Base-by-base conservation (phyloP, 2,797 vertebrate species). In the Loriculus beryllinus region DNA sequence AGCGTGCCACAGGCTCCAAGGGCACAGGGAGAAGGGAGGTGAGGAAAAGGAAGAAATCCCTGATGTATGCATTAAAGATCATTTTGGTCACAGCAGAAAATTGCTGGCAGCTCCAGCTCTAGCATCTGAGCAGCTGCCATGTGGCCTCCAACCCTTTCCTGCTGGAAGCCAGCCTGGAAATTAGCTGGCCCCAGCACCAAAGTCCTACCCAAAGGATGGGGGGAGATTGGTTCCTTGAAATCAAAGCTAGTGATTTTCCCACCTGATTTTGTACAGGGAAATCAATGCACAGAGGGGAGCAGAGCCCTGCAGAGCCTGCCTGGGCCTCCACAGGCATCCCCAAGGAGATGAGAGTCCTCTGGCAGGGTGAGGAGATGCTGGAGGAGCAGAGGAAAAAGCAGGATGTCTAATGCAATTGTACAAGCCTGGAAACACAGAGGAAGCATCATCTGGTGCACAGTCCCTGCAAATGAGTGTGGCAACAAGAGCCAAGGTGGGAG, bases 151-250 rank as follows among this genome's bases (percentile, higher is more conserved):
- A 83, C 48, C 68, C 72, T 92, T 72, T 49, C 35, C 69, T 39
- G 77, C 69, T 94, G 94, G 90, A 95, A 64, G 23, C 47, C 77
- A 82, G 84, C 92, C 87, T 95, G 90, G 87, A 94, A 91, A 88
- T 51, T 54, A 88, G 77, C 68, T 88, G 72, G 92, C 68, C 54
- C 25, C n/a, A 35, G 63, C 26, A 71, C 52, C 59, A 42, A 56
- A 54, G 76, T 76, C 43, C 49, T 88, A 48, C 84, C 48, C n/a
- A 0, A 70, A 79, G 68, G 54, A 19, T 16, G 48, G n/a, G 59
- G 71, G 59, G 76, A 56, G 65, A 57, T 76, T 71, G 79, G 23
- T 68, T 90, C 90, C 87, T 95, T 95, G 90, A 92, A 94, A 91
- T 80, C 49, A 35, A 72, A 80, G 21, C 40, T 84, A 43, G 37